phyloP scores from a whole-genome alignment of 2,888 invertebrate species.

The Drosophila antonietae region DNA sequence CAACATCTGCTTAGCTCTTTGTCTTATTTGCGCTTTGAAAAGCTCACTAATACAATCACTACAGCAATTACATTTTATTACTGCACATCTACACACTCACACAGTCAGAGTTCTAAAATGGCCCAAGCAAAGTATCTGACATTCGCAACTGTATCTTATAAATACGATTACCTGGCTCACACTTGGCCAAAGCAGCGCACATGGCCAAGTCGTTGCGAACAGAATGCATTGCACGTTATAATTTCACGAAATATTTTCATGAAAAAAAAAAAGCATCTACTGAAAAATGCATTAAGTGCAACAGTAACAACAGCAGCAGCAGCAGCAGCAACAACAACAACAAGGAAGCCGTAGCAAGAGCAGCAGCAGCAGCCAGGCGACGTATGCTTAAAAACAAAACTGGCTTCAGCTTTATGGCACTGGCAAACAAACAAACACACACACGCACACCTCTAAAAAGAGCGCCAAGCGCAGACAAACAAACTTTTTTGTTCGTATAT shows the following conservation, averaged over 20 bases:
- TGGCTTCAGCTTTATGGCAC: slow-evolving; percentile 77
- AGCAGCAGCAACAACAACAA: slow-evolving; percentile 32
- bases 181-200: slow-evolving; percentile 58
- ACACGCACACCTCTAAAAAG: slow-evolving; percentile 23
- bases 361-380: slow-evolving; percentile 42
- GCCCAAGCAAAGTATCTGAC: slow-evolving; percentile 58
- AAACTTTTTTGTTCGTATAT: slow-evolving; percentile 44
- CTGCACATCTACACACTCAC: slow-evolving; percentile 10
- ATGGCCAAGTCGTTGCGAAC: slow-evolving; percentile 48
- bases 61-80: slow-evolving; percentile 52
- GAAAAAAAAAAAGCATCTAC: slow-evolving; percentile 69
- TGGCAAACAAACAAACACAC: slow-evolving; percentile 72
- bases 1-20: slow-evolving; percentile 3
- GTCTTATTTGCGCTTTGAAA: slow-evolving; percentile 18
- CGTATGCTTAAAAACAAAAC: slow-evolving; percentile 68
- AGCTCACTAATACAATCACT: slow-evolving; percentile 35
- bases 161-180: slow-evolving; percentile 71
- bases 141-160: slow-evolving; percentile 72
- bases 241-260: slow-evolving; percentile 78
- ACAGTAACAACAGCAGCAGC: slow-evolving; percentile 58
- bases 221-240: slow-evolving; percentile 70
- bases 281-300: slow-evolving; percentile 83
- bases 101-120: slow-evolving; percentile 37
- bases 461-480: slow-evolving; percentile 57
- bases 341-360: slow-evolving; percentile 57